Evolutionary conservation across 2,113 vertebrate species (phyloP).

Genomic region (Prietella phreatophila): DNA sequence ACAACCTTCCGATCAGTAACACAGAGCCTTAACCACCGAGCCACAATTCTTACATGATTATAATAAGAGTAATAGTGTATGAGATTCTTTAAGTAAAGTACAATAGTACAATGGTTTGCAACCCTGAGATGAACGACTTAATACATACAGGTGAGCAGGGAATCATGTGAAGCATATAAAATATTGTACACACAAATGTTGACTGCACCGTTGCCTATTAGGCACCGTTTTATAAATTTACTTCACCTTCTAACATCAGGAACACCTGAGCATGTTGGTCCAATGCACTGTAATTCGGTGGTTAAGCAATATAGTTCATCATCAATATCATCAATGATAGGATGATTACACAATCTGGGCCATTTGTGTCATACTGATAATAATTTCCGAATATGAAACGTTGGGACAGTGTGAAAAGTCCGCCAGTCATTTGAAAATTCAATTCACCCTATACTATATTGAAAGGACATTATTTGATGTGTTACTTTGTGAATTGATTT

Average conservation of each 20-base stretch:
- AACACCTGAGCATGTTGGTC: neutral
- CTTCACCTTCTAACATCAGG: neutral
- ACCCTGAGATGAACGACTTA: conserved; percentile 4
- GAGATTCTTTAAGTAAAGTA: neutral
- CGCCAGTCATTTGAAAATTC: too few relatives aligned
- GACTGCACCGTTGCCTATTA: neutral
- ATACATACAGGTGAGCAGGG: neutral
- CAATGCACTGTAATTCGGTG: neutral
- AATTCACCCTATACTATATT: too few relatives aligned
- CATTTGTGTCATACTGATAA: neutral
- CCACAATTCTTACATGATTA: neutral
- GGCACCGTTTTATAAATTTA: neutral
- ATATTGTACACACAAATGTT: neutral
- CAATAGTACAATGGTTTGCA: neutral
- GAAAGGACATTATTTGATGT: too few relatives aligned
- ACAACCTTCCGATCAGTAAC: too few relatives aligned
- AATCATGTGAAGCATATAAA: neutral
- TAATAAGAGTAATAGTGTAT: neutral
- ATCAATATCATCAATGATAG: neutral
- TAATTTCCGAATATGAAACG: neutral
- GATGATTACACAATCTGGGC: neutral
- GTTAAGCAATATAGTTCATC: neutral
- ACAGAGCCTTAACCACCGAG: too few relatives aligned
- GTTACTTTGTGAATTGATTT: too few relatives aligned
- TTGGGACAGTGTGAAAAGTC: too few relatives aligned